phyloP scores from a whole-genome alignment of 2,888 invertebrate species.

The Euplexia lucipara region DNA sequence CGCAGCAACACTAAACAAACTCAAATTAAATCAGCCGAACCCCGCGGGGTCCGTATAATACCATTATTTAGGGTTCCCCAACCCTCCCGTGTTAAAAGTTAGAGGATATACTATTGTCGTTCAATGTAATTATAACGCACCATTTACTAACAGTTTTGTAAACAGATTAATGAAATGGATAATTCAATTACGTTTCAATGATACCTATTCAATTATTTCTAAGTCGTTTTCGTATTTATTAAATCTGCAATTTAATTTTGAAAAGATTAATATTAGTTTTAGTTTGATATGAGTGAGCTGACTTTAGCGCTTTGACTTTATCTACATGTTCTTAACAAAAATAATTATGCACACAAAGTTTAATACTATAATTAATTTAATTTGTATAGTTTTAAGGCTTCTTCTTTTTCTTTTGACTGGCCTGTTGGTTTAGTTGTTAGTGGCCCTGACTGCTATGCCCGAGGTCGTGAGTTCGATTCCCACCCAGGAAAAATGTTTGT shows the following conservation, averaged over 20 bases:
- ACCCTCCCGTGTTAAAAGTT: conserved; percentile 55
- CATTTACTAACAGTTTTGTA: conserved; percentile 80
- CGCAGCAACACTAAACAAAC: conserved; percentile 74
- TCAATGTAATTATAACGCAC: conserved; percentile 81
- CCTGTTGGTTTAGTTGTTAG: no score
- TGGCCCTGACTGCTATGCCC: no score
- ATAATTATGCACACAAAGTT: no score
- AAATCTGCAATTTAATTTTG: conserved; percentile 39
- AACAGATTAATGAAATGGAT: conserved; percentile 76
- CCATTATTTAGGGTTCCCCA: conserved; percentile 75
- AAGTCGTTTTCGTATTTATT: conserved; percentile 33
- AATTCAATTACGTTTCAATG: conserved; percentile 59
- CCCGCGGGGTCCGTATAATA: conserved; percentile 74
- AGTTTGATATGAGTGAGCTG: conserved; percentile 5
- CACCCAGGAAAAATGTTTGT: no score
- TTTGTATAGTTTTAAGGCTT: no score
- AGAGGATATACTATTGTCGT: conserved; percentile 67
- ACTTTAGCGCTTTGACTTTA: background rate
- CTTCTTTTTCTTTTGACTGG: no score
- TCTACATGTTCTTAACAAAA: no score
- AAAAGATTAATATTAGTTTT: conserved; percentile 50
- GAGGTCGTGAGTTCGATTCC: no score
- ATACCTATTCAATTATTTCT: conserved; percentile 49
- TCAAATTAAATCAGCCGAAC: conserved; percentile 76
- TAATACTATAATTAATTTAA: no score